Base-by-base conservation (phyloP, 2,113 vertebrate species). In the Ia io region DNA sequence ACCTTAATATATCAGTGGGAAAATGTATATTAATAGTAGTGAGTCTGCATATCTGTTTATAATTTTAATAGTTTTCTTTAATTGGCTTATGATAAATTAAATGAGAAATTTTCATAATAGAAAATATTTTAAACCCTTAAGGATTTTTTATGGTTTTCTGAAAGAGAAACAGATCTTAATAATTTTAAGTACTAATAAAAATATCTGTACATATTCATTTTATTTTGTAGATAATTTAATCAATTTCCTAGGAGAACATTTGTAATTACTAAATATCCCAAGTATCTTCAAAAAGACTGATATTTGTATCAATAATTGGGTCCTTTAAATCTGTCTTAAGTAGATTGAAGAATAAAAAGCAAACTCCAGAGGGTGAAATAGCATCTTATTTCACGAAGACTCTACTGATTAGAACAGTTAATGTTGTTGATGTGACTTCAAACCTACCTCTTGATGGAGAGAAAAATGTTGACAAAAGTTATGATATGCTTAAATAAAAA, bases 291-390 rank as follows among this genome's bases (percentile, higher is more conserved):
- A 59, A 71, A 83, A 74, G 37, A 80, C 23, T 9, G 12, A 30
- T 63, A 73, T 85, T 86, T 73, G 22, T 91, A 42, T 16, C 4
- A 86, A 44, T 88, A 42, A 79, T 71, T 90, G 67, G n/a, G 16
- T 95, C 97, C 73, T 87, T 89, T 73, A 97, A 96, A 96, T 97
- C 87, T 91, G 44, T 84, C 97, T 97, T 96, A 32, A 96, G 77
- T 51, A 56, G 61, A 89, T 93, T 91, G 95, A 63, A 35, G 30
- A 90, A 91, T 76, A 91, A 0, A 16, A 97, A 84, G 53, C 86
- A 67, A 44, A 95, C 44, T 89, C 85, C 71, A 93, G 79, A 92
- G 78, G 84, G 82, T 96, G 92, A 97, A 96, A 94, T 63, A 96
- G 83, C 59, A 92, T 84, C 65, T 95, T 95, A 51, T 1, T 77